Percentiles rank a stretch among this genome's conserved stretches.
These are phyloP conservation scores for Agrotis puta DNA, from an alignment of 2,888 invertebrate species.

Conservation along the genomic window DNA sequence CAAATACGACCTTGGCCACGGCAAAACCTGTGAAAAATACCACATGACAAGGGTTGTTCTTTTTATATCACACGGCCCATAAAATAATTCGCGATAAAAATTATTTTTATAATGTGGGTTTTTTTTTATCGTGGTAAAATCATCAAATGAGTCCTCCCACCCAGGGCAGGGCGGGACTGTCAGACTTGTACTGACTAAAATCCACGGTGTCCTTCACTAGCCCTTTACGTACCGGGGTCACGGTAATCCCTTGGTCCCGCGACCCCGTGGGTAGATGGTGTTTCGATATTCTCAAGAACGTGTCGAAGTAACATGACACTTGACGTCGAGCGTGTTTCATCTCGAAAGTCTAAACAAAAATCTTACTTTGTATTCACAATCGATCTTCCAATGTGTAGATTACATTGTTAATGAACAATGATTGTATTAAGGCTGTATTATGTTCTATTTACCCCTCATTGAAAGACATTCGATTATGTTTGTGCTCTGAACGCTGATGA, in stretches of 20 bases:
- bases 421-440: constrained; percentile 23
- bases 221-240: too few relatives aligned
- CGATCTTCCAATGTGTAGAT: constrained; percentile 31
- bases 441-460: constrained; percentile 18
- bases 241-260: too few relatives aligned
- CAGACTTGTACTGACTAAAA: too few relatives aligned
- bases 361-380: constrained; percentile 37
- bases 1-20: constrained; percentile 24
- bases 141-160: too few relatives aligned
- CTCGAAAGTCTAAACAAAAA: constrained; percentile 14
- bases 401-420: constrained; percentile 37
- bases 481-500: constrained; percentile 31
- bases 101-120: constrained; percentile 7
- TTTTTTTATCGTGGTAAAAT: too few relatives aligned
- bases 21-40: constrained; percentile 28
- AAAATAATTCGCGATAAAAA: constrained; percentile 2
- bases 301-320: background rate
- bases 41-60: constrained; percentile 36
- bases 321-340: constrained; percentile 22
- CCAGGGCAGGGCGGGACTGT: too few relatives aligned
- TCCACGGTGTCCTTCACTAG: too few relatives aligned
- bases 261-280: constrained; percentile 25
- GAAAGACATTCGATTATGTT: constrained; percentile 30
- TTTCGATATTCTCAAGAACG: constrained; percentile 9
- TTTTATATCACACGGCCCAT: constrained; percentile 18